These are phyloP conservation scores for Chorisops tibialis DNA, from an alignment of 2,888 invertebrate genomes.

Conservation along the genomic window DNA sequence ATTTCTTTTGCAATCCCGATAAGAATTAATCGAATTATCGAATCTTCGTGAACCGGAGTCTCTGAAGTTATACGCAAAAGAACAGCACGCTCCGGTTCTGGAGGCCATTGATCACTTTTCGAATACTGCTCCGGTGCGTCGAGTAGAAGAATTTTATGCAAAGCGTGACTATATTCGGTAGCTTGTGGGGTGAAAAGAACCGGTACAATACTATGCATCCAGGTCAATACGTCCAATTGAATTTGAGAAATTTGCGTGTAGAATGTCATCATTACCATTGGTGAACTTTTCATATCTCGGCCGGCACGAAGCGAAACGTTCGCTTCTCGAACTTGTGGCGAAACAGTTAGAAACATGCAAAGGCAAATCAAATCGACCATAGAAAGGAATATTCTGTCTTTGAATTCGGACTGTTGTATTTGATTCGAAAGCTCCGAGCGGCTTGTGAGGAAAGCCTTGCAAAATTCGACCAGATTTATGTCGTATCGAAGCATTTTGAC, in stretches of 20 bases:
- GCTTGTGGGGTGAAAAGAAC: constrained; percentile 68
- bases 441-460: constrained; percentile 69
- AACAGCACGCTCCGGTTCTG: constrained; percentile 79
- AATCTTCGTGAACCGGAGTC: constrained; percentile 82
- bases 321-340: constrained; percentile 70
- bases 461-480: constrained; percentile 75
- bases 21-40: constrained; percentile 74
- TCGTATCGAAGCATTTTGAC: constrained; percentile 80
- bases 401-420: constrained; percentile 63
- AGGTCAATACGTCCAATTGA: constrained; percentile 81
- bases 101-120: constrained; percentile 85
- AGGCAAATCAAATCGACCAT: constrained; percentile 82
- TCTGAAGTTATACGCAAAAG: constrained; percentile 80
- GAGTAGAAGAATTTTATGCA: constrained; percentile 76
- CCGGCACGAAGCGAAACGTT: constrained; percentile 56
- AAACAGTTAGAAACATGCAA: constrained; percentile 74
- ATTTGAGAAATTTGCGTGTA: constrained; percentile 60
- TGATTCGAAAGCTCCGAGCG: constrained; percentile 59
- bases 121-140: constrained; percentile 78
- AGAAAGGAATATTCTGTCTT: constrained; percentile 80
- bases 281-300: constrained; percentile 49
- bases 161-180: constrained; percentile 70
- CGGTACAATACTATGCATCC: constrained; percentile 81
- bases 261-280: constrained; percentile 44
- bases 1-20: constrained; percentile 75